phyloP scores from a whole-genome alignment of 2,888 invertebrate species.

The Uropetala carovei region DNA sequence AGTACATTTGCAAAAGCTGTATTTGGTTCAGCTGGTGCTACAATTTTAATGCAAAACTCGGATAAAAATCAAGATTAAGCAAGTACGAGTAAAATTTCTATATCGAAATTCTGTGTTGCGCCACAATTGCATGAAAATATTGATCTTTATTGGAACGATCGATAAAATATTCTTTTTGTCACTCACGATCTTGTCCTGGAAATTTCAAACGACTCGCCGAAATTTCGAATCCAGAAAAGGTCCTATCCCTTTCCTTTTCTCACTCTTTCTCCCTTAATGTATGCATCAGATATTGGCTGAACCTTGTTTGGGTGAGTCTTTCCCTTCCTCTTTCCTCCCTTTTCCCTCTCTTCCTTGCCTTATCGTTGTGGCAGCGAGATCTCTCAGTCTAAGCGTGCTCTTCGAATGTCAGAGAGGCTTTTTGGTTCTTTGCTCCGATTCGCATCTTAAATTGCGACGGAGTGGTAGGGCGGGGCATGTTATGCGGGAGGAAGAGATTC shows the following conservation, averaged over 20 bases:
- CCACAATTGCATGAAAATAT: too few species aligned
- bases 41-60: too few species aligned
- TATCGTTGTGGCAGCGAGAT: neutral
- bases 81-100: too few species aligned
- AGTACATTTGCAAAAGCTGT: too few species aligned
- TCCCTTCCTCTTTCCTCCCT: neutral
- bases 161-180: too few species aligned
- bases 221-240: neutral
- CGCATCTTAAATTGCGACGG: neutral
- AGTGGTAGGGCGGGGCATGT: neutral
- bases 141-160: too few species aligned
- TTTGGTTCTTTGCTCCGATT: constrained; percentile 13
- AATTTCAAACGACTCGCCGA: neutral
- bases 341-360: neutral
- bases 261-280: neutral
- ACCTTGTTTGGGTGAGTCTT: neutral
- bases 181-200: neutral
- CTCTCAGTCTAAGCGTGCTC: constrained; percentile 2
- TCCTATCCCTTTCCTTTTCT: neutral
- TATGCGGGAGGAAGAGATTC: neutral
- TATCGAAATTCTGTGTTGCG: too few species aligned
- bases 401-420: constrained; percentile 2
- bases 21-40: too few species aligned
- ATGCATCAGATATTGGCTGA: constrained; percentile 35
- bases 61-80: too few species aligned